Evolutionary conservation across 92 coral and sea anemone species (phyloP), one percentile per base, ranked within the genome.

Genomic region (Porites divaricata): DNA sequence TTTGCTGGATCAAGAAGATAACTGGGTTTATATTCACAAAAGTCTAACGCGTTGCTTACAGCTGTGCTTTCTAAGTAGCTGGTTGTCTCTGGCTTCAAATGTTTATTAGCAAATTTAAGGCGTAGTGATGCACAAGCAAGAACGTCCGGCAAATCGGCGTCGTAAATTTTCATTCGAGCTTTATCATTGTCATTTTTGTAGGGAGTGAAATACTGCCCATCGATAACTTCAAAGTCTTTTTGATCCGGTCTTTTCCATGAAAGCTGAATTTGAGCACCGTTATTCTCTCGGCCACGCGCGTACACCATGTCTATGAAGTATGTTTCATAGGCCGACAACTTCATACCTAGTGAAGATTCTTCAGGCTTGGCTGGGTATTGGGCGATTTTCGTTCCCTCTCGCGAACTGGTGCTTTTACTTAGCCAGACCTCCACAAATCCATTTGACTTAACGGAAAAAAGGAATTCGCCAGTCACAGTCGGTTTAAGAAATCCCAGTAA

Each of bases 401-500:
- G 61, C 90, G 87, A 87, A 24, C 81, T 72, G 12, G 61, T 77
- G 58, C 50, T 69, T 23, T 45, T 16, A 63, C 90, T 75, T 8
- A 87, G 90, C 90, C 90, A 81, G n/a, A 87, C 73, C 19, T 87
- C 90, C 1, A 87, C 80, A 15, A 78, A 87, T 28, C 81, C 90
- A 53, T 87, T 83, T 8, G 90, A 81, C 56, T 73, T 75, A 15
- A 88, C 48, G 1, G 87, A 69, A 26, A 91, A 91, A 4, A 19
- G 10, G 81, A 54, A 85, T 4, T 56, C 77, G 49, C 95, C 95
- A 57, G 74, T 76, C 10, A 58, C 4, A 24, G 78, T 85, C 7
- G 89, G 81, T 26, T 67, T 82, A 48, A 91, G 19, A 23, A 67
- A 91, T 1, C 92, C 95, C 35, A 92, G 79, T 13, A 92, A 76